A percentile compares a stretch with the other conserved stretches of the same genome.
Conservation (phyloP, 2,888 invertebrate species). For the Venusia cambrica region DNA sequence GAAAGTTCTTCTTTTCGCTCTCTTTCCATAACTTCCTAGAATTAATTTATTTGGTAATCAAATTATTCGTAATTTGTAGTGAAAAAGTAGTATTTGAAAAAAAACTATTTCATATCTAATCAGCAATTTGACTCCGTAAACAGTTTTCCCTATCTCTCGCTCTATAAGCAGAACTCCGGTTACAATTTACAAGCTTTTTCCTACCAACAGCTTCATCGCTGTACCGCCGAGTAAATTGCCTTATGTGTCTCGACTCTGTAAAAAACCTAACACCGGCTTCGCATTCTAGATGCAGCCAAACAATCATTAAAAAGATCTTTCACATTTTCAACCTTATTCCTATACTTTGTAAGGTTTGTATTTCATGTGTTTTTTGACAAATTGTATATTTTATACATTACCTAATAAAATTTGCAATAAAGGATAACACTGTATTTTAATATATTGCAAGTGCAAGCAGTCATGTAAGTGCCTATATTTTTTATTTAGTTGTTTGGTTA, state of each 20-base stretch:
- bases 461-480: constrained; percentile 11
- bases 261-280: constrained; percentile 43
- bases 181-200: constrained; percentile 31
- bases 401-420: constrained; percentile 20
- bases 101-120: too few relatives aligned
- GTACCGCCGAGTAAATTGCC: constrained; percentile 53
- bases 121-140: too few relatives aligned
- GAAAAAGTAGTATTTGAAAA: too few relatives aligned
- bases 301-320: constrained; percentile 26
- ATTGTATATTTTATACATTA: constrained; percentile 20
- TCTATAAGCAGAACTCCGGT: constrained; percentile 7
- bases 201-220: constrained; percentile 53
- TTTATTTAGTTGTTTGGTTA: constrained; percentile 18
- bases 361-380: not conserved
- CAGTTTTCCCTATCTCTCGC: too few relatives aligned
- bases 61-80: too few relatives aligned
- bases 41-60: too few relatives aligned
- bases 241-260: constrained; percentile 41
- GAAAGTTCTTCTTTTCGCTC: too few relatives aligned
- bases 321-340: constrained; percentile 27
- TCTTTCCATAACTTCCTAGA: too few relatives aligned
- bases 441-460: constrained; percentile 27
- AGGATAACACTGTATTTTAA: constrained; percentile 24
- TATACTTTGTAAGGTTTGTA: constrained; percentile 14
- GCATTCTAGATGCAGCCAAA: constrained; percentile 33